Conservation (phyloP, 2,113 vertebrate genomes). For the Crotalus helleri region DNA sequence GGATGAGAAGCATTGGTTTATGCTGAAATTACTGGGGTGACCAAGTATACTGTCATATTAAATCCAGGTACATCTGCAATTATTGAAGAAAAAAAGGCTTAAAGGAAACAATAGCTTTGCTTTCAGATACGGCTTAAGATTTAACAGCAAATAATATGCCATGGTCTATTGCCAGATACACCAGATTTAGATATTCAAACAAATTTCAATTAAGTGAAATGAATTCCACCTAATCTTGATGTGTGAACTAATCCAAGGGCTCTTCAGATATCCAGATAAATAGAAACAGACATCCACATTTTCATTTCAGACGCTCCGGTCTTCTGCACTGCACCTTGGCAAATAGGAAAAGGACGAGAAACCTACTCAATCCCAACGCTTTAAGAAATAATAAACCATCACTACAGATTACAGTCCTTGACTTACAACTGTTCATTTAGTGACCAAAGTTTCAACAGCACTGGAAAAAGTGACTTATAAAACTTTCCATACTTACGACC, state of each 20-base stretch:
- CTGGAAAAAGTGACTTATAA: background rate
- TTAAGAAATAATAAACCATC: background rate
- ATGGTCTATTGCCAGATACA: background rate
- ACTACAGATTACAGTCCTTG: background rate
- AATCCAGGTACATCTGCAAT: background rate
- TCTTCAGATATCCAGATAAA: background rate
- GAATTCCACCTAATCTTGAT: background rate
- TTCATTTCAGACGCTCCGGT: background rate
- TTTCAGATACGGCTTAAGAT: background rate
- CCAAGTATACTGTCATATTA: background rate
- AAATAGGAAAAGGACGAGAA: background rate
- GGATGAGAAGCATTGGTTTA: background rate
- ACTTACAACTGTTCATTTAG: background rate
- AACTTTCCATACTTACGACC: background rate
- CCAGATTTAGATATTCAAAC: background rate
- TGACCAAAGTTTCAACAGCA: background rate
- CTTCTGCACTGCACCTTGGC: background rate
- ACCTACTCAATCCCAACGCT: background rate
- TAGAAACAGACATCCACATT: background rate
- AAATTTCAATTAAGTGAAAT: background rate
- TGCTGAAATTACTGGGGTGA: background rate
- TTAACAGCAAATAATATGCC: background rate
- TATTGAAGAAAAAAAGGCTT: background rate
- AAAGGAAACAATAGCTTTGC: background rate
- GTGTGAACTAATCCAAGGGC: background rate